phyloP scores from a whole-genome alignment of 2,113 vertebrate genomes.

The Clarias batrachus region DNA sequence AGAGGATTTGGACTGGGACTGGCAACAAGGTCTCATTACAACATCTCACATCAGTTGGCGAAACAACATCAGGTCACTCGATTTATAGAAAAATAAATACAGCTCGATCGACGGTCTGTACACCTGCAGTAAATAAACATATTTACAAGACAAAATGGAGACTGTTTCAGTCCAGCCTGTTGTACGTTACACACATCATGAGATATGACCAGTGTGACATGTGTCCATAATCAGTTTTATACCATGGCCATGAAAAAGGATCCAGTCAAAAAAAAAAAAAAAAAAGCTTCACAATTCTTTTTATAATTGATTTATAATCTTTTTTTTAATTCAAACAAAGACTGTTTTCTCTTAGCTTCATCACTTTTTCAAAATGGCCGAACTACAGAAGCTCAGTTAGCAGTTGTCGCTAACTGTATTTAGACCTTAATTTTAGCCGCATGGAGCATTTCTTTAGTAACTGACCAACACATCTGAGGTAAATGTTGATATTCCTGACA shows the following conservation, averaged over 20 bases:
- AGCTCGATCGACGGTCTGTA: neutral
- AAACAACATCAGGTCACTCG: conserved; percentile 5
- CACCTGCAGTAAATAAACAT: conserved; percentile 10
- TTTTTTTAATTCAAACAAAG: neutral
- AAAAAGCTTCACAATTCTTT: neutral
- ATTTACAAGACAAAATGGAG: conserved; percentile 19
- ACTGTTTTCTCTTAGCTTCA: neutral
- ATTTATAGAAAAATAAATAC: conserved; percentile 42
- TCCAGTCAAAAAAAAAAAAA: neutral
- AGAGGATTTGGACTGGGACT: neutral
- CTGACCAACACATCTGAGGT: neutral
- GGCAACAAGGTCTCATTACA: conserved; percentile 36
- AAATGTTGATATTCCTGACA: neutral
- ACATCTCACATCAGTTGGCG: neutral
- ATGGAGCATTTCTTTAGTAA: neutral
- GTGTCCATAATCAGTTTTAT: conserved; percentile 16
- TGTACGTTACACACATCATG: neutral
- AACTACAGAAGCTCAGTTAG: neutral
- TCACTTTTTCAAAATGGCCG: neutral
- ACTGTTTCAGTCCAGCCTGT: neutral
- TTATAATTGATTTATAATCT: neutral
- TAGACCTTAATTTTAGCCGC: neutral
- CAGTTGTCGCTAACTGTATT: neutral
- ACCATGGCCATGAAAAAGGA: neutral
- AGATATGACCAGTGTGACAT: neutral